Base-by-base conservation (phyloP, 2,113 vertebrate species). In the Tenebrosternarchus preto region DNA sequence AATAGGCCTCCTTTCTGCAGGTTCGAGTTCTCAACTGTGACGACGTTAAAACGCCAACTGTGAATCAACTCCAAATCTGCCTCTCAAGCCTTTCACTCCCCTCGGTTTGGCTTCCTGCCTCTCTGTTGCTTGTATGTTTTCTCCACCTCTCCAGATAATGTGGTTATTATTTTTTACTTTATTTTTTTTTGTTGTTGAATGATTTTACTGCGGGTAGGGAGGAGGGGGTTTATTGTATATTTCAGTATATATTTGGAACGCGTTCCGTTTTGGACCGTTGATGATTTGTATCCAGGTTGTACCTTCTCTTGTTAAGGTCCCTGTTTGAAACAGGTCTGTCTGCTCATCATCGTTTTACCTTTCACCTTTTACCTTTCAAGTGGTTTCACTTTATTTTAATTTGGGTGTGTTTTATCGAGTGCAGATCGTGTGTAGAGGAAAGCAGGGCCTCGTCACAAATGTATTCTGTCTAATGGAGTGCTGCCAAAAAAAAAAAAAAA, bases 11-110 rank as follows among this genome's bases (percentile, higher is more conserved):
- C 90, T 91, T 74, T 88, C 91, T 91, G 89, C 91, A 89, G 92
- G 92, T 91, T 83, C 89, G 87, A 92, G 91, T 90, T 92, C 90
- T 92, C 87, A 88, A 93, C 92, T 93, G 92, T 94, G 92, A 93
- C 89, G 88, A 77, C 80, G 88, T 50, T 91, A 89, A n/a, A n/a
- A 91, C 88, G 91, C 88, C 91, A 93, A 94, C 92, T 94, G 92
- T 94, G 93, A 94, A 93, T 91, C 90, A 91, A 85, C 90, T 89
- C 89, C 91, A 86, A 91, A 89, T 88, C 90, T 92, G 91, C 91
- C 90, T 86, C 77, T 90, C 88, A 86, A 87, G 67, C 46, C 43
- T 70, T 67, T 72, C 78, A 63, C 70, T 78, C 31, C 56, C 39
- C 56, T 82, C 36, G 61, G 57, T 75, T 79, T 63, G 29, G 43